phyloP scores from a whole-genome alignment of 2,797 vertebrate species.

The Lagocephalus sceleratus region DNA sequence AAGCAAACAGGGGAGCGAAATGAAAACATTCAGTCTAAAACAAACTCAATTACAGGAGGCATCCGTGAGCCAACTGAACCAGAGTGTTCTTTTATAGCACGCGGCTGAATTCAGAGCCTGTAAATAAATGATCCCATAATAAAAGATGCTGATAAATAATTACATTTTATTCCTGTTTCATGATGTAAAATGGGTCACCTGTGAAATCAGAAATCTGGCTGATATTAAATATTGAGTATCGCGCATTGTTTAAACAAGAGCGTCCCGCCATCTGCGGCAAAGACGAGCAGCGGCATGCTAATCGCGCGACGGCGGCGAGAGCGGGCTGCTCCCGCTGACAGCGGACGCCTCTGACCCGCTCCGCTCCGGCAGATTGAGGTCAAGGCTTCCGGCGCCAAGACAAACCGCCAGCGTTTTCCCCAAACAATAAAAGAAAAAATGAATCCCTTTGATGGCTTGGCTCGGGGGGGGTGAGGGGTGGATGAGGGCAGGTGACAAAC shows the following conservation, averaged over 20 bases:
- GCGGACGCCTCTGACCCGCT: constrained; percentile 23
- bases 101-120: constrained; percentile 1
- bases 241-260: constrained; percentile 10
- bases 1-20: background rate
- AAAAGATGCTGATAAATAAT: constrained; percentile 10
- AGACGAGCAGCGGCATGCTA: background rate
- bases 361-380: constrained; percentile 24
- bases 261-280: constrained; percentile 12
- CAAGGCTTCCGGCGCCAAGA: constrained; percentile 26
- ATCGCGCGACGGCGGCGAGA: constrained; percentile 21
- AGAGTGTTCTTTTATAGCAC: constrained; percentile 1
- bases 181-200: constrained; percentile 11
- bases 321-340: constrained; percentile 21
- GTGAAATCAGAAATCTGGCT: constrained; percentile 6
- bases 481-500: constrained; percentile 22
- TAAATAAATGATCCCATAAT: constrained; percentile 18
- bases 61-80: background rate
- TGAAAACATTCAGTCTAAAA: constrained; percentile 1
- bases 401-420: constrained; percentile 14
- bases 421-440: constrained; percentile 28
- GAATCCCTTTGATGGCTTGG: constrained; percentile 33
- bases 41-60: background rate
- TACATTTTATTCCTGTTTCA: constrained; percentile 10
- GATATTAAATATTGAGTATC: constrained; percentile 15
- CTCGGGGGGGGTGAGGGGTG: too few species aligned